Conservation (phyloP, 1,140 invertebrate species). For the Musca domestica region DNA sequence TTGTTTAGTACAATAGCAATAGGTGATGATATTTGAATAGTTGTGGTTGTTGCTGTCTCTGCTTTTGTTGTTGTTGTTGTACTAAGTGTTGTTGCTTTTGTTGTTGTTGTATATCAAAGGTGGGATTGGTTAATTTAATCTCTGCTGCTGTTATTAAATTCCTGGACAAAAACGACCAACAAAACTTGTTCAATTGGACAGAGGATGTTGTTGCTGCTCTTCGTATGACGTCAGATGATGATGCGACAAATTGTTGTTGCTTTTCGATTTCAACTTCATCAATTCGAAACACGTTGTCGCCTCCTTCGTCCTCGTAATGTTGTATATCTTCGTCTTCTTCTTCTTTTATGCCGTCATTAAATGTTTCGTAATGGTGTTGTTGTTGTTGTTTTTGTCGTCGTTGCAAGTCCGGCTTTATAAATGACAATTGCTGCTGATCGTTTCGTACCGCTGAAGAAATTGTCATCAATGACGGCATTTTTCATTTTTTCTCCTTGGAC, state of each 20-base stretch:
- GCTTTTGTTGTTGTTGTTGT: slow-evolving; percentile 19
- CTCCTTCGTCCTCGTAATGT: too few relatives aligned
- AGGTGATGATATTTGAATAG: slow-evolving; percentile 4
- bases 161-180: slow-evolving; percentile 6
- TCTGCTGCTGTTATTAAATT: slow-evolving; percentile 12
- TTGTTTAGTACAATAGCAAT: background rate
- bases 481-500: slow-evolving; percentile 37
- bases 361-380: slow-evolving; percentile 1
- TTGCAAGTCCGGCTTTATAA: slow-evolving; percentile 26
- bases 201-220: slow-evolving; percentile 7
- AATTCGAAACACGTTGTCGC: too few relatives aligned
- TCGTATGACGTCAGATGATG: background rate
- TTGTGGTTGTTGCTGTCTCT: slow-evolving; percentile 22
- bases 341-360: background rate
- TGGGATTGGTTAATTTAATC: slow-evolving; percentile 21
- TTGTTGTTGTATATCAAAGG: slow-evolving; percentile 23
- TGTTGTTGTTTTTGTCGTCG: slow-evolving; percentile 18
- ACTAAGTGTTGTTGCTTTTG: slow-evolving; percentile 15
- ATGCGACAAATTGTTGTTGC: background rate
- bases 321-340: background rate
- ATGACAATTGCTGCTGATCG: slow-evolving; percentile 39
- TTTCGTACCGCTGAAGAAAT: slow-evolving; percentile 36
- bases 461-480: slow-evolving; percentile 50
- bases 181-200: background rate
- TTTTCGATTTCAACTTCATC: too few relatives aligned